These are phyloP conservation scores for Brachypodius melanocephalos DNA, from an alignment of 2,113 vertebrate genomes.

Conservation along the genomic window DNA sequence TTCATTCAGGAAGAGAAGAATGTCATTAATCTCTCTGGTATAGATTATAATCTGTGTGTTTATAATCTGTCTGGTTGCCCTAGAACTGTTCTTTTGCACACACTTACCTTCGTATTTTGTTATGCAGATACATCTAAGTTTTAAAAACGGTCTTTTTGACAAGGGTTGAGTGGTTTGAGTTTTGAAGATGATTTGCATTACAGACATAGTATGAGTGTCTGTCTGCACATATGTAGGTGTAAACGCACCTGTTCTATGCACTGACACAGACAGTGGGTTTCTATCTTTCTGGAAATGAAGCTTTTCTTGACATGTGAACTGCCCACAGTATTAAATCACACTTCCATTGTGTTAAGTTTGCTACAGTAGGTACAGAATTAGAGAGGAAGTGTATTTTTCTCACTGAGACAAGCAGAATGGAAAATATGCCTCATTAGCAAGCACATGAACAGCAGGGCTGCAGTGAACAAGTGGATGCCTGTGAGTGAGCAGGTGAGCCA, in stretches of 20 bases:
- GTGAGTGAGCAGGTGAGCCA: background rate
- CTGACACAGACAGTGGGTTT: background rate
- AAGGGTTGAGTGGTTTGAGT: background rate
- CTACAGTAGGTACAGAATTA: background rate
- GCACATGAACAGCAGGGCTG: background rate
- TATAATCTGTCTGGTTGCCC: background rate
- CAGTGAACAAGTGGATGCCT: background rate
- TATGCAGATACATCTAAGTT: background rate
- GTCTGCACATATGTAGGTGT: background rate
- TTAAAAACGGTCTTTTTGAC: background rate
- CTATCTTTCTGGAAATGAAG: background rate
- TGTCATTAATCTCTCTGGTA: background rate
- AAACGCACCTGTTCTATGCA: background rate
- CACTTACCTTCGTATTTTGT: background rate
- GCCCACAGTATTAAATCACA: background rate
- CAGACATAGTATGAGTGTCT: background rate
- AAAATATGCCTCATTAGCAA: background rate
- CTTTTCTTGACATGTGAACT: background rate
- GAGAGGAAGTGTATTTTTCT: background rate
- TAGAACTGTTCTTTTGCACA: background rate
- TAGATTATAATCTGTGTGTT: background rate
- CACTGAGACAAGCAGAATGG: background rate
- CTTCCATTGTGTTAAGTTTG: background rate
- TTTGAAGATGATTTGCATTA: background rate
- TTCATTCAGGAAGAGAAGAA: background rate